These are phyloP conservation scores for Muraenolepis orangiensis DNA, from an alignment of 2,797 vertebrate genomes.

Conservation along the genomic window DNA sequence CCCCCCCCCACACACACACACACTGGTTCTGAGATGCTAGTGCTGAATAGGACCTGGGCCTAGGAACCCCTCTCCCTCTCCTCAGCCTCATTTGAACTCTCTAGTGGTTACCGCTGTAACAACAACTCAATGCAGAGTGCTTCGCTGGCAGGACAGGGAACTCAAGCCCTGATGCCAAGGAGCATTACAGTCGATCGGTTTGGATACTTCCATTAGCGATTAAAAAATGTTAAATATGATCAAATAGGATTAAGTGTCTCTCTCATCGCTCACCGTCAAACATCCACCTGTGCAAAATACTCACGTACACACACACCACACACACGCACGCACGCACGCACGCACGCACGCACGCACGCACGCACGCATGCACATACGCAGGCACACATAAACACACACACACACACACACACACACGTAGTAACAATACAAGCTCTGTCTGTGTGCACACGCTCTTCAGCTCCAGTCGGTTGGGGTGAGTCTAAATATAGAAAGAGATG, in stretches of 20 bases:
- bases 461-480: background rate
- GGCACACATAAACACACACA: background rate
- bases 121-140: background rate
- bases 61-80: background rate
- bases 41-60: background rate
- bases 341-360: background rate
- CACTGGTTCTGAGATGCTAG: background rate
- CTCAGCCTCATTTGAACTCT: background rate
- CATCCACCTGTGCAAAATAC: too few species aligned
- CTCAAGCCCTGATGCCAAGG: background rate
- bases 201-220: background rate
- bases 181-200: background rate
- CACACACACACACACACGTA: too few species aligned
- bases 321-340: conserved; percentile 3
- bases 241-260: background rate
- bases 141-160: background rate
- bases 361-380: background rate
- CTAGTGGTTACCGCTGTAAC: background rate
- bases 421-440: background rate
- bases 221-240: background rate
- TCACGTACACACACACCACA: background rate
- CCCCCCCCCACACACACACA: background rate
- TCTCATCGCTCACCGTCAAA: background rate
- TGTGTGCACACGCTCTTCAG: background rate
- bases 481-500: background rate